phyloP scores from a whole-genome alignment of 2,888 invertebrate species.

The Anaspis maculata region DNA sequence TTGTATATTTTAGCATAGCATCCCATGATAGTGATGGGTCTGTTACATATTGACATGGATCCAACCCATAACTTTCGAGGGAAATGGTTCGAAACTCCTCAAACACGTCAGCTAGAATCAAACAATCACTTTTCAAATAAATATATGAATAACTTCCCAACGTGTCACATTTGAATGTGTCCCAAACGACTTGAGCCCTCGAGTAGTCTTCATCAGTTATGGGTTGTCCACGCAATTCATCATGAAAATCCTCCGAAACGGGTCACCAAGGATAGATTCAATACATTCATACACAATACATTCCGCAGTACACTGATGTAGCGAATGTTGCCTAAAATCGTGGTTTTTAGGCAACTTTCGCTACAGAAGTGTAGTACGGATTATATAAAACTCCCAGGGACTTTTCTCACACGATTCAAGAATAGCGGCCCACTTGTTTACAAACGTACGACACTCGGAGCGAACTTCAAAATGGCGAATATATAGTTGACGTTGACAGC shows the following conservation, averaged over 20 bases:
- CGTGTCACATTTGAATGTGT: slow-evolving; percentile 21
- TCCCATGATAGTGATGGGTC: slow-evolving; percentile 8
- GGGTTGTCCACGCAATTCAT: slow-evolving; percentile 13
- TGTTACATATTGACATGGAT: slow-evolving; percentile 8
- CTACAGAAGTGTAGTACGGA: no score
- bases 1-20: slow-evolving; percentile 19
- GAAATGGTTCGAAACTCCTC: slow-evolving; percentile 14
- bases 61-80: slow-evolving; percentile 1
- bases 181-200: slow-evolving; percentile 28
- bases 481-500: no score
- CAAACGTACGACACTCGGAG: no score
- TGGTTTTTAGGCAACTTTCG: no score
- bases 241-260: slow-evolving; percentile 16
- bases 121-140: slow-evolving; percentile 11
- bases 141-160: slow-evolving; percentile 27
- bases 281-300: no score
- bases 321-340: no score
- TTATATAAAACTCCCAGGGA: no score
- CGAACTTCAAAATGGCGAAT: no score
- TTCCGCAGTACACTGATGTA: no score
- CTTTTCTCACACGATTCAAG: no score
- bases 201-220: slow-evolving; percentile 23
- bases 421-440: no score
- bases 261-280: slow-evolving; percentile 18
- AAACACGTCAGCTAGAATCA: slow-evolving; percentile 14